Base-by-base conservation (phyloP, 2,797 vertebrate species). In the Cygnus olor region DNA sequence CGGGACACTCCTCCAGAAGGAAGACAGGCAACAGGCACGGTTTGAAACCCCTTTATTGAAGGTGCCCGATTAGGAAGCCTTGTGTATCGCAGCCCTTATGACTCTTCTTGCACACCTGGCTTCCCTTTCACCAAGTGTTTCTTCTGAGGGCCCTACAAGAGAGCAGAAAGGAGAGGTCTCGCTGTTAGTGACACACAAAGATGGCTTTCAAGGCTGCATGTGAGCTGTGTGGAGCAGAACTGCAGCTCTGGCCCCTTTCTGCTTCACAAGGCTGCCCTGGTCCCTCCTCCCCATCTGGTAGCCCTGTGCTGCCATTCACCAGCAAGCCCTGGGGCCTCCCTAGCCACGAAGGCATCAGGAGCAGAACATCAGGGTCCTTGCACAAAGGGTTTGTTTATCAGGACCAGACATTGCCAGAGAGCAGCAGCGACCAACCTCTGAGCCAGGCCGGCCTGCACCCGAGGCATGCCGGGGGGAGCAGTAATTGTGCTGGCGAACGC, bases 101-200 rank as follows among this genome's bases (percentile, higher is more conserved):
- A 36, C 45, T 98, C 98, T 32, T 96, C 89, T 27, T 95, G 93
- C 66, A 93, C 87, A 69, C 98, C 97, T 1, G 94, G 91, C 85
- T 97, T 97, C 66, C 95, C 97, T 95, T 98, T 99, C 73, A 98
- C 89, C 60, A 97, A 77, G 74, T 99, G 98, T 87, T 99, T 99
- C 98, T 99, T 99, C 97, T 98, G 98, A 17, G 99, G 98, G 54
- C 99, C 99, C 99, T 99, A 96, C 47, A 93, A 71, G 18, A 79
- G n/a, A 90, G 49, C 38, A 78, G 74, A 85, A 34, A 74, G 49
- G 58, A 84, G 36, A 93, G 32, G 3, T 68, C 51, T 49, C 32
- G 13, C 76, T 2, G 36, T 64, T 18, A 38, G 38, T 3, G n/a
- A 19, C 27, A 65, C n/a, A 36, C 49, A 74, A 14, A 80, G 28